phyloP scores from a whole-genome alignment of 2,888 invertebrate species.

The Drosophila mulleri region DNA sequence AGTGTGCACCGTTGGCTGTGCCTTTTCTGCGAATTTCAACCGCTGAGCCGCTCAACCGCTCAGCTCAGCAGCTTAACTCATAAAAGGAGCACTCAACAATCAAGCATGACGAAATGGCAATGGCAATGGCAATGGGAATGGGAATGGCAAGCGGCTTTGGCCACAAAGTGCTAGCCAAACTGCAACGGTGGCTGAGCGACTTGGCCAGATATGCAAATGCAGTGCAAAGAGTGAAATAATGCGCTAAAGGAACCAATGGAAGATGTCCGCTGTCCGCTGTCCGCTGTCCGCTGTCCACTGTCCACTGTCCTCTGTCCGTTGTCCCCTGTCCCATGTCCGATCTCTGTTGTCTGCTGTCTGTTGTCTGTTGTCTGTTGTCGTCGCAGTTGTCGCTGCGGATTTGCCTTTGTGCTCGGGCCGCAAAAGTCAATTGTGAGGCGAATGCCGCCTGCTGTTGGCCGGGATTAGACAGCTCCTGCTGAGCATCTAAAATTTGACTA shows the following conservation, averaged over 20 bases:
- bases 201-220: slow-evolving; percentile 68
- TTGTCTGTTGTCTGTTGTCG: slow-evolving; percentile 47
- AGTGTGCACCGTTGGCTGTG: slow-evolving; percentile 49
- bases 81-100: slow-evolving; percentile 77
- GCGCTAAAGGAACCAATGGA: slow-evolving; percentile 57
- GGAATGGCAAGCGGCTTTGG: slow-evolving; percentile 65
- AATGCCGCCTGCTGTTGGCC: slow-evolving; percentile 58
- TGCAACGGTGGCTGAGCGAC: slow-evolving; percentile 22
- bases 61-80: slow-evolving; percentile 64
- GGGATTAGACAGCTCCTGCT: slow-evolving; percentile 71
- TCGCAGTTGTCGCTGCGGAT: slow-evolving; percentile 64
- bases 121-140: slow-evolving; percentile 58
- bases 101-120: slow-evolving; percentile 79
- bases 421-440: slow-evolving; percentile 73
- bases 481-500: slow-evolving; percentile 74
- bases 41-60: slow-evolving; percentile 42
- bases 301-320: slow-evolving; percentile 19
- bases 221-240: slow-evolving; percentile 60
- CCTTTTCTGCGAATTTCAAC: slow-evolving; percentile 70
- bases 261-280: slow-evolving; percentile 16
- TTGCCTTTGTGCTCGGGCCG: slow-evolving; percentile 70
- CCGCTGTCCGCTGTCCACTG: slow-evolving; percentile 9
- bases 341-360: slow-evolving; percentile 48
- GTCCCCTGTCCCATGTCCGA: slow-evolving; percentile 1
- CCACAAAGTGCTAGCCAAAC: slow-evolving; percentile 50